Conservation (phyloP, 64 coral and sea anemone genomes). For the Acropora tenuis region DNA sequence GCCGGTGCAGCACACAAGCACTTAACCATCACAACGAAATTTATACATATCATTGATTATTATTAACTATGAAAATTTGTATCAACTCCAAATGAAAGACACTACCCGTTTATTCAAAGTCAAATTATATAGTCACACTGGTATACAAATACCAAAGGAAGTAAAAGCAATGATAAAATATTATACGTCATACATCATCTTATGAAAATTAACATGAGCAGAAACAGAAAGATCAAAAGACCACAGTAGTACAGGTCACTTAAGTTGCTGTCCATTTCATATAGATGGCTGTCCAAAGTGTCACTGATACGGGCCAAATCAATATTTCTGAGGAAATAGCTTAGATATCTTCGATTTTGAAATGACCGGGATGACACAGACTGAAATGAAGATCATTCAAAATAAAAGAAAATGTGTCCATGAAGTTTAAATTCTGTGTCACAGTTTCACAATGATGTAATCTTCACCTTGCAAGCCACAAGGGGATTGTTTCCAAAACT, state of each 20-base stretch:
- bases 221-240: background rate
- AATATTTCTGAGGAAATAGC: background rate
- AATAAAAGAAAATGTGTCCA: background rate
- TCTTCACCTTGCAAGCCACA: slow-evolving; percentile 39
- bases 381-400: background rate
- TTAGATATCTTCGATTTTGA: background rate
- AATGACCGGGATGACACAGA: background rate
- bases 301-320: background rate
- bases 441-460: slow-evolving; percentile 22
- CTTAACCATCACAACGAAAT: no score
- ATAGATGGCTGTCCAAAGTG: background rate
- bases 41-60: no score
- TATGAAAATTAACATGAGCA: background rate
- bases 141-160: background rate
- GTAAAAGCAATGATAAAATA: background rate
- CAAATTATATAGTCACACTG: background rate
- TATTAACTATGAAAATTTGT: no score
- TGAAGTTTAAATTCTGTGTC: background rate
- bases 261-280: background rate
- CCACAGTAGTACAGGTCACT: background rate
- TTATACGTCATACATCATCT: background rate
- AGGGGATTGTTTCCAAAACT: background rate
- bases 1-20: no score
- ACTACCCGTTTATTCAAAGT: background rate
- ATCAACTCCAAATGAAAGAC: background rate